Evolutionary conservation across 2,113 vertebrate genomes (phyloP).

Genomic region (Rhipidura dahli): DNA sequence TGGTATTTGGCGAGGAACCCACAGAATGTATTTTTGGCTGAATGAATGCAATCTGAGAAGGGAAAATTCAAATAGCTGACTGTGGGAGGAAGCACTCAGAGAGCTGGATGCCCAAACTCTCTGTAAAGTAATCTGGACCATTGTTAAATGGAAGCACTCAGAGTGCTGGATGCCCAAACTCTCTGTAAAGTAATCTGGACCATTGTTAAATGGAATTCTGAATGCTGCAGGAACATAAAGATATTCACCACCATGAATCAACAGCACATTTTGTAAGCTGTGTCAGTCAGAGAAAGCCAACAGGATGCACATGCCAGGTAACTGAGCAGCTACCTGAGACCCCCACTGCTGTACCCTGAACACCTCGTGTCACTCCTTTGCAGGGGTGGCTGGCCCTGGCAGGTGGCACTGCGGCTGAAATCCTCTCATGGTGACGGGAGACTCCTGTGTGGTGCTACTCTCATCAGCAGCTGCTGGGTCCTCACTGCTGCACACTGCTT

Average conservation of each 20-base stretch:
- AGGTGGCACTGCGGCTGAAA: constrained; percentile 88
- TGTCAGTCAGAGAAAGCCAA: background rate
- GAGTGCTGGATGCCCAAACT: background rate
- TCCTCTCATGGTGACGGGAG: constrained; percentile 86
- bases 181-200: background rate
- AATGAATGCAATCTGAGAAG: background rate
- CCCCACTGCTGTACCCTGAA: background rate
- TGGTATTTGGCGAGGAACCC: background rate
- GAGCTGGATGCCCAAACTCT: background rate
- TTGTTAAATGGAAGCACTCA: background rate
- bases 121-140: too few species aligned
- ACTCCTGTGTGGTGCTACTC: constrained; percentile 91
- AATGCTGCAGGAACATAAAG: background rate
- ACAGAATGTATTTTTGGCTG: background rate
- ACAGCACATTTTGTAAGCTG: background rate
- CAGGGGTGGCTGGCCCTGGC: constrained; percentile 96
- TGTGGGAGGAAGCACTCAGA: background rate
- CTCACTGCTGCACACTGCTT: constrained; percentile 97
- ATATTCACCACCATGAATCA: background rate
- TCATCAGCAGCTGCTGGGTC: constrained; percentile 94
- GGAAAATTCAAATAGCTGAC: background rate
- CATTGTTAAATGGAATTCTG: background rate
- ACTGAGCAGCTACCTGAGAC: background rate
- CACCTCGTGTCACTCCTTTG: background rate
- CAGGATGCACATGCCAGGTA: background rate